These are phyloP conservation scores for Dryoscopus gambensis DNA, from an alignment of 2,113 vertebrate genomes.

Conservation along the genomic window DNA sequence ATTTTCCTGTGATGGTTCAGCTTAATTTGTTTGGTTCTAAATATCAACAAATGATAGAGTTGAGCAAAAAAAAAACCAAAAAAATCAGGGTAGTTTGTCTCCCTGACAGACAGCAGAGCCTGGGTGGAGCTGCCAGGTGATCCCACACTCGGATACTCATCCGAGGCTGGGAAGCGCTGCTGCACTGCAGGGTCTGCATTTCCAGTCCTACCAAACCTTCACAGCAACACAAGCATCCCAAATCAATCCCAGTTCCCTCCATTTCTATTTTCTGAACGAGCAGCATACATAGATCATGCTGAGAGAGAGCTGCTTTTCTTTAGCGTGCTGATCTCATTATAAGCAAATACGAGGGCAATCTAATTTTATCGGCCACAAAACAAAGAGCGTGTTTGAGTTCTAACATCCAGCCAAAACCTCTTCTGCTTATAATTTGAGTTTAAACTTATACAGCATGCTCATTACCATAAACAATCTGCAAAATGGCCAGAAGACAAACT, in stretches of 20 bases:
- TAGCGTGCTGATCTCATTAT: background rate
- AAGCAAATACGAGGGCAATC: background rate
- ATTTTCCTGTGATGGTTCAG: background rate
- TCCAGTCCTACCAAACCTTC: background rate
- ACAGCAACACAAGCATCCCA: background rate
- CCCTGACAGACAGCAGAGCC: rapidly evolving
- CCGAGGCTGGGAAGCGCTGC: background rate
- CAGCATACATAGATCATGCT: background rate
- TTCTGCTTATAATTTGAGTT: background rate
- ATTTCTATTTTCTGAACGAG: background rate
- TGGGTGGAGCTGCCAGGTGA: background rate
- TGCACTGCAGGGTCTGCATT: background rate
- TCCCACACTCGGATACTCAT: rapidly evolving
- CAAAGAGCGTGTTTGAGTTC: background rate
- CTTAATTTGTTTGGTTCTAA: background rate
- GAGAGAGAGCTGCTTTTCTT: background rate
- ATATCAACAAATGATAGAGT: background rate
- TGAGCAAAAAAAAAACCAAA: background rate
- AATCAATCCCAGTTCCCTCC: background rate
- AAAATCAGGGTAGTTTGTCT: background rate
- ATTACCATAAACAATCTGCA: background rate
- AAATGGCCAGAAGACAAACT: background rate
- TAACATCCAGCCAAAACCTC: background rate
- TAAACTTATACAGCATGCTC: background rate
- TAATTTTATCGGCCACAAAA: background rate